A percentile compares a stretch with the other conserved stretches of the same genome.
Conservation (phyloP, 2,113 vertebrate genomes). For the Labeo catla region DNA sequence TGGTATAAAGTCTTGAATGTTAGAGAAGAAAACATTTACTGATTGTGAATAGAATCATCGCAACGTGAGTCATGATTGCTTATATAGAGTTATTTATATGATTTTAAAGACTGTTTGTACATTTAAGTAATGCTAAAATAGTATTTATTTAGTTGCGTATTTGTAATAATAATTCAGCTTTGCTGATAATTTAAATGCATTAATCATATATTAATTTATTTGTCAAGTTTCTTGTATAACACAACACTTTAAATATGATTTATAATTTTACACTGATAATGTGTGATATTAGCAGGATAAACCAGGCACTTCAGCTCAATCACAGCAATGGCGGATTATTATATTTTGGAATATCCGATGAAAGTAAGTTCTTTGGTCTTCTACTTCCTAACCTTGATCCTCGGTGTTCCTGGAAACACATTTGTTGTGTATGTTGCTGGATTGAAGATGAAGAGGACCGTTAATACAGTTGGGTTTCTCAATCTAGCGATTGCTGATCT, state of each 20-base stretch:
- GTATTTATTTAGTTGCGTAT: too few relatives aligned
- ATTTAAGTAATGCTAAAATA: background rate
- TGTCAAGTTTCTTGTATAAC: too few relatives aligned
- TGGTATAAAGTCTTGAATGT: too few relatives aligned
- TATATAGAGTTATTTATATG: too few relatives aligned
- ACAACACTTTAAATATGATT: too few relatives aligned
- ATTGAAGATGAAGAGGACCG: constrained; percentile 78
- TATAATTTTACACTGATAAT: background rate
- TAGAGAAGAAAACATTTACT: too few relatives aligned
- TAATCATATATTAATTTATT: too few relatives aligned
- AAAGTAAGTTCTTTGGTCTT: constrained; percentile 63
- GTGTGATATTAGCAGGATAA: background rate
- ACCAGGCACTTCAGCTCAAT: background rate
- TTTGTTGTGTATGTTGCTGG: constrained; percentile 83
- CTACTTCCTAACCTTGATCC: constrained; percentile 68
- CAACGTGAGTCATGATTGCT: too few relatives aligned
- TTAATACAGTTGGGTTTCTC: constrained; percentile 80
- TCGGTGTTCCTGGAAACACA: constrained; percentile 77
- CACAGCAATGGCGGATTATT: background rate
- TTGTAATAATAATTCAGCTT: too few relatives aligned
- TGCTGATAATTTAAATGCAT: too few relatives aligned
- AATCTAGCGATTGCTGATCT: constrained; percentile 82
- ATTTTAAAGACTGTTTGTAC: too few relatives aligned
- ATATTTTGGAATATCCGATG: background rate
- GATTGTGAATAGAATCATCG: too few relatives aligned